Base-by-base conservation (phyloP, 2,888 invertebrate species). In the Agrypnus murinus region DNA sequence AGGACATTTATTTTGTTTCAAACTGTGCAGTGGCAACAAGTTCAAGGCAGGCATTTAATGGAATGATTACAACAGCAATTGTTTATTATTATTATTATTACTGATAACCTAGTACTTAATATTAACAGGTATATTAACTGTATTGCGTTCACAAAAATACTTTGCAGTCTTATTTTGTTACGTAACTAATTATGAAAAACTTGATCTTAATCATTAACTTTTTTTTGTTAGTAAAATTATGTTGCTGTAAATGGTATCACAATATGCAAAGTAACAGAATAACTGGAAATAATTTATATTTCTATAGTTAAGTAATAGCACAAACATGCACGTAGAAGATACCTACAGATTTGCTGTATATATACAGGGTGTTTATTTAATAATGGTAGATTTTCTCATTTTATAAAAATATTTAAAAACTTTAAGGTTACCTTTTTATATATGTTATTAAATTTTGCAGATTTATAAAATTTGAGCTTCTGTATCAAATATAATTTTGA, bases 121-220 rank as follows among this genome's bases (percentile, higher is more conserved):
- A 53, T 62, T 63, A 74, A 65, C 63, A 72, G 70, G 58, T 66
- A n/a, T n/a, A 66, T 60, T 69, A 65, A 70, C 45, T 64, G 71
- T 75, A 74, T 72, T 75, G 71, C 74, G 55, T 72, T 74, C 72
- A 74, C 72, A 74, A 73, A 75, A 74, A 73, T 75, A 71, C 71
- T 73, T 71, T 70, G 74, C 75, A 75, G 75, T 75, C 75, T 75
- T 75, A 69, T 72, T 68, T 64, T 67, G 67, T 74, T 72, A 72
- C 50, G 53, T 72, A 73, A 64, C 68, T 73, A 73, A 74, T 69
- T 68, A 70, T 69, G 40, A 66, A 25, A n/a, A 66, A 70, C 46
- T 31, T 40, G 43, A 53, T 55, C 50, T 58, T 70, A 50, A 57
- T 57, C 57, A 38, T 57, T 63, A 69, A 64, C 48, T 68, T 63